Percentiles rank a stretch among this genome's conserved stretches.
phyloP scores from a whole-genome alignment of 2,113 vertebrate species.

The Colius striatus region DNA sequence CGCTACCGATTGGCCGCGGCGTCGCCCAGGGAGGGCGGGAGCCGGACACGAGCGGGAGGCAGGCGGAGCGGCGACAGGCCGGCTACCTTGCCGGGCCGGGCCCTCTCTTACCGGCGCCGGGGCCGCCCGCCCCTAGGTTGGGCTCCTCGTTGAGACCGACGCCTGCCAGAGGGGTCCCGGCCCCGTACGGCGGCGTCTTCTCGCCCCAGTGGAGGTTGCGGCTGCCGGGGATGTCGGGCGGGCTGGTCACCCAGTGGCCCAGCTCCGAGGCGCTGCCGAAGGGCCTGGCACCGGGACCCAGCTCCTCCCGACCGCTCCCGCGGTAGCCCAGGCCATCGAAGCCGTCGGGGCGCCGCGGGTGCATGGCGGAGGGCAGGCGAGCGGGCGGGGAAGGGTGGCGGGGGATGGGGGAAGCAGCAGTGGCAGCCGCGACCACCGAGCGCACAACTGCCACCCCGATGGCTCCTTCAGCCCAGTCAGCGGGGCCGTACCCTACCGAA shows the following conservation, averaged over 20 bases:
- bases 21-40: too few relatives aligned
- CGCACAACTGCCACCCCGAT: accelerated
- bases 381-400: neutral
- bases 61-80: neutral
- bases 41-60: too few relatives aligned
- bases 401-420: too few relatives aligned
- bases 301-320: constrained; percentile 82
- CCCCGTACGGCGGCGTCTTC: constrained; percentile 82
- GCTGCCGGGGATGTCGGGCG: constrained; percentile 95
- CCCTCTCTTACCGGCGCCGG: constrained; percentile 68
- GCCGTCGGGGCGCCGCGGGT: constrained; percentile 89
- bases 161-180: constrained; percentile 65
- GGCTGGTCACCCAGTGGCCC: constrained; percentile 89
- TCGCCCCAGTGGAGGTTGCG: constrained; percentile 91
- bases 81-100: neutral
- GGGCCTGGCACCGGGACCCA: constrained; percentile 75
- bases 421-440: accelerated
- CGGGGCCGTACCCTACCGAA: neutral
- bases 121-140: constrained; percentile 20
- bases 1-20: too few relatives aligned
- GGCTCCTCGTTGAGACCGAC: constrained; percentile 71
- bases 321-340: constrained; percentile 91
- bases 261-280: constrained; percentile 79
- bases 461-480: neutral
- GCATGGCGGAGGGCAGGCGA: constrained; percentile 71